phyloP scores from a whole-genome alignment of 1,140 invertebrate species.

The Amphibalanus amphitrite region DNA sequence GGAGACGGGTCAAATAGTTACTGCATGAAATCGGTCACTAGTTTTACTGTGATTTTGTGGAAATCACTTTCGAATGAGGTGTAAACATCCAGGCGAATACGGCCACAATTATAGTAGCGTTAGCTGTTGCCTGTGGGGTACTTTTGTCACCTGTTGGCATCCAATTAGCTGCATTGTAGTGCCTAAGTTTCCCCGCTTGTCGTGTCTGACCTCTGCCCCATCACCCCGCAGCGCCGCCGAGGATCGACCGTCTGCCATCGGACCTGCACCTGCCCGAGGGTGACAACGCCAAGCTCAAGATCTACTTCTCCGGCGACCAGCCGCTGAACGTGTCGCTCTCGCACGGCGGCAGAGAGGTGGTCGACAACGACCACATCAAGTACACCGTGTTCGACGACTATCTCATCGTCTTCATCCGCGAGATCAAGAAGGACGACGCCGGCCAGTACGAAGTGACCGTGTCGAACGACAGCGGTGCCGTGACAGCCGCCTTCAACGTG shows the following conservation, averaged over 20 bases:
- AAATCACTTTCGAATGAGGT: too few species aligned
- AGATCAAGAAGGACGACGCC: conserved; percentile 64
- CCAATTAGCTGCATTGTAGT: too few species aligned
- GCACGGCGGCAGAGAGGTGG: conserved; percentile 57
- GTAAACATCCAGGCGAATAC: too few species aligned
- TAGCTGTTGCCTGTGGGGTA: too few species aligned
- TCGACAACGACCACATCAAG: conserved; percentile 64
- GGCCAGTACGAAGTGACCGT: conserved; percentile 70
- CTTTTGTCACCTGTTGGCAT: too few species aligned
- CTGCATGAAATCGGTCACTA: too few species aligned
- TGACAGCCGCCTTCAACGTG: conserved; percentile 52
- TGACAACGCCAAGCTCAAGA: conserved; percentile 89
- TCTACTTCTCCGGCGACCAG: conserved; percentile 78
- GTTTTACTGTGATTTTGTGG: too few species aligned
- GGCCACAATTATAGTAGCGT: too few species aligned
- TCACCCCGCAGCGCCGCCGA: conserved; percentile 50
- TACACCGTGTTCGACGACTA: conserved; percentile 92
- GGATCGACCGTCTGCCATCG: conserved; percentile 78
- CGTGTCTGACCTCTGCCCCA: too few species aligned
- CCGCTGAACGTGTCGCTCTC: conserved; percentile 68
- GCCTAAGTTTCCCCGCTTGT: too few species aligned
- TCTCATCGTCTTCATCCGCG: conserved; percentile 77
- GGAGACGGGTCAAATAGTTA: too few species aligned
- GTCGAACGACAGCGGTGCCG: conserved; percentile 78
- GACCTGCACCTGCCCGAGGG: conserved; percentile 77